These are phyloP conservation scores for Paratilapia polleni DNA, from an alignment of 2,113 vertebrate species.

Conservation along the genomic window DNA sequence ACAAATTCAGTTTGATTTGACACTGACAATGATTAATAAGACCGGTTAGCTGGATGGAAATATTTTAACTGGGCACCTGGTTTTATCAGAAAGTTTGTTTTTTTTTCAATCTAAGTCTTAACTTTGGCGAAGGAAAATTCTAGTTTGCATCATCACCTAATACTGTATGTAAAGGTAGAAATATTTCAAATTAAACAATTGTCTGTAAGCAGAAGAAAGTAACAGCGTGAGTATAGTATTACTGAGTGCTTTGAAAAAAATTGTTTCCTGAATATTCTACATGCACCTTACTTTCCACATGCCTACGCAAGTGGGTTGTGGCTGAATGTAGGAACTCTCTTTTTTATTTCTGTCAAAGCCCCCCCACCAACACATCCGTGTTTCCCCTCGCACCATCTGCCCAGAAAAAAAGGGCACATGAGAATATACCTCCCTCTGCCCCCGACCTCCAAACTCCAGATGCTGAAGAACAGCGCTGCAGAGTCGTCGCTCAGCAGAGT, in stretches of 20 bases:
- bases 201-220: neutral
- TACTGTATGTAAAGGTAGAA: neutral
- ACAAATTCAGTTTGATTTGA: slow-evolving; percentile 1
- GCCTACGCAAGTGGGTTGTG: slow-evolving; percentile 56
- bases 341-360: slow-evolving; percentile 44
- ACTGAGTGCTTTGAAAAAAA: slow-evolving; percentile 15
- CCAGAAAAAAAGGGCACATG: slow-evolving; percentile 61
- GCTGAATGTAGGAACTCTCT: slow-evolving; percentile 62
- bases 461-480: slow-evolving; percentile 42
- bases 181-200: neutral
- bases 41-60: neutral
- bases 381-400: slow-evolving; percentile 74
- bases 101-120: neutral
- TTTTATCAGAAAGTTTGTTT: neutral
- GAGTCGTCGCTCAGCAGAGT: slow-evolving; percentile 5
- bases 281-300: slow-evolving; percentile 62
- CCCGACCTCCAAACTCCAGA: slow-evolving; percentile 53
- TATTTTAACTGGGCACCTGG: neutral
- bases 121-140: neutral
- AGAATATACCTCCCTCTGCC: slow-evolving; percentile 49
- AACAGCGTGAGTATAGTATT: neutral
- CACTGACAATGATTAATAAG: neutral
- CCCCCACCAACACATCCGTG: slow-evolving; percentile 55
- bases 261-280: slow-evolving; percentile 63
- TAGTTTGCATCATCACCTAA: neutral